Evolutionary conservation across 2,888 invertebrate genomes (phyloP).

Genomic region (Bedellia somnulentella): DNA sequence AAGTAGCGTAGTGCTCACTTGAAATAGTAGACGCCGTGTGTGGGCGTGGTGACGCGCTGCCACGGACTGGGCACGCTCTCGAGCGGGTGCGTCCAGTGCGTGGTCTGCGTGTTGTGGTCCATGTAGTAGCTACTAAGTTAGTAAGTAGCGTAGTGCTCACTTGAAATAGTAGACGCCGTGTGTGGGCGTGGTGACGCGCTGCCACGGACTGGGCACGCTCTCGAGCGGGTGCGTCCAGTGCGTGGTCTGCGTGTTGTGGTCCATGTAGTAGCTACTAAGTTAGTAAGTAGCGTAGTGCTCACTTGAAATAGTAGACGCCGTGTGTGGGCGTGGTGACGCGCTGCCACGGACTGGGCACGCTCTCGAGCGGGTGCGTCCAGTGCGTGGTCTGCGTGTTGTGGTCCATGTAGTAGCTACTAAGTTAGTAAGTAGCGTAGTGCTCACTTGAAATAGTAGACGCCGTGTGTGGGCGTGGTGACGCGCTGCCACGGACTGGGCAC

Average conservation of each 20-base stretch:
- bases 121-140: conserved; percentile 80
- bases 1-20: too few relatives aligned
- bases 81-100: conserved; percentile 98
- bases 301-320: conserved; percentile 97
- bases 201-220: conserved; percentile 96
- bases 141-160: too few relatives aligned
- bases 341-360: conserved; percentile 97
- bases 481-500: conserved; percentile 98
- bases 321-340: conserved; percentile 91
- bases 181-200: conserved; percentile 90
- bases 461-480: conserved; percentile 91
- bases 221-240: conserved; percentile 99
- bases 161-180: conserved; percentile 97
- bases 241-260: conserved; percentile 84
- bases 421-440: too few relatives aligned
- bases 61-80: conserved; percentile 96
- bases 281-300: too few relatives aligned
- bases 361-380: conserved; percentile 97
- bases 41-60: conserved; percentile 93
- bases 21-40: conserved; percentile 95
- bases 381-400: conserved; percentile 99
- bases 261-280: conserved; percentile 85
- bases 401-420: conserved; percentile 98
- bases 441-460: conserved; percentile 97
- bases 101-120: conserved; percentile 84